Conservation (phyloP, 1,140 invertebrate species). For the Frieseomelitta varia region DNA sequence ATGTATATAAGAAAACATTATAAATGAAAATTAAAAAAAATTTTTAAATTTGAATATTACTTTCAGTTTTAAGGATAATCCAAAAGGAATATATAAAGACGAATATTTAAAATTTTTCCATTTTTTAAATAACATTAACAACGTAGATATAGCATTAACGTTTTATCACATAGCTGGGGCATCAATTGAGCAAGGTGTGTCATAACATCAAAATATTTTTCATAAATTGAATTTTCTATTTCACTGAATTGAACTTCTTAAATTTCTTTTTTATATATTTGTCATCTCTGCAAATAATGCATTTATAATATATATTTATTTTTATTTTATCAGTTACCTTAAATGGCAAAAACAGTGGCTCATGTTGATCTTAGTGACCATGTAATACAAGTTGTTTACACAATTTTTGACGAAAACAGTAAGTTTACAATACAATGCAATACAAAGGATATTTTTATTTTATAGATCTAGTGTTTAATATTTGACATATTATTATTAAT, state of each 20-base stretch:
- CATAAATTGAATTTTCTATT: neutral
- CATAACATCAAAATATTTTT: neutral
- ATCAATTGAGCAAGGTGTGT: conserved; percentile 94
- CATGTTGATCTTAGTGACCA: conserved; percentile 96
- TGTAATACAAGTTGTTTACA: conserved; percentile 98
- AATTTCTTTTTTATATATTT: neutral
- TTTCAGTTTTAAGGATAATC: conserved; percentile 89
- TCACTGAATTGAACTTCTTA: neutral
- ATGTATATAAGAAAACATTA: conserved; percentile 71
- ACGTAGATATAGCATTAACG: conserved; percentile 98
- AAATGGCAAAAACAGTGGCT: conserved; percentile 97
- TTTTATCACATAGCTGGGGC: conserved; percentile 99
- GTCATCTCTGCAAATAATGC: neutral
- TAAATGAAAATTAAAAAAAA: neutral
- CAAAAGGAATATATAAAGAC: conserved; percentile 89
- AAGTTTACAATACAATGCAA: conserved; percentile 80
- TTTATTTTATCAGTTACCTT: conserved; percentile 89
- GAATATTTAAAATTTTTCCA: conserved; percentile 97
- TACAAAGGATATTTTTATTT: no score
- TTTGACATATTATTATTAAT: neutral
- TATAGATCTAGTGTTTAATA: neutral
- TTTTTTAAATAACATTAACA: conserved; percentile 97
- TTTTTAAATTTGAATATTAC: conserved; percentile 14
- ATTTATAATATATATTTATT: neutral
- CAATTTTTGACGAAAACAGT: conserved; percentile 99